phyloP scores from a whole-genome alignment of 2,113 vertebrate species.

The Entomyzon cyanotis region DNA sequence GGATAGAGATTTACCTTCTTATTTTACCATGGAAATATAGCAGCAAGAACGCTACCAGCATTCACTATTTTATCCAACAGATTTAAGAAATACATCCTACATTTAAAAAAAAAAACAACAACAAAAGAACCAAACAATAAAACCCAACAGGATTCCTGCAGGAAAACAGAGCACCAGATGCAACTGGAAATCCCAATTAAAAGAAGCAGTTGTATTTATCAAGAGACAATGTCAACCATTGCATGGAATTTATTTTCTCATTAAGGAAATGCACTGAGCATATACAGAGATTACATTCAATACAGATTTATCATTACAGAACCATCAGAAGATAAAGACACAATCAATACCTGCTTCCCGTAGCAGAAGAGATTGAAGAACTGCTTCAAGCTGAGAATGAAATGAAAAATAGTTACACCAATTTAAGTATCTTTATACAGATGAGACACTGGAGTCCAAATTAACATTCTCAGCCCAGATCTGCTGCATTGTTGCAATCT shows the following conservation, averaged over 20 bases:
- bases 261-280: not conserved
- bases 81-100: not conserved
- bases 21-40: not conserved
- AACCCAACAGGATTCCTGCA: not conserved
- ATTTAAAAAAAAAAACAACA: not conserved
- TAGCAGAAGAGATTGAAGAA: not conserved
- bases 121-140: not conserved
- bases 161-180: not conserved
- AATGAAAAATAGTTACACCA: not conserved
- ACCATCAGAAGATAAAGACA: not conserved
- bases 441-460: not conserved
- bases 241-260: constrained; percentile 40
- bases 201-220: not conserved
- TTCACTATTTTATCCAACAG: not conserved
- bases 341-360: not conserved
- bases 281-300: not conserved
- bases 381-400: not conserved
- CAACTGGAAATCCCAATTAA: not conserved
- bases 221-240: not conserved
- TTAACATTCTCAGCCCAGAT: not conserved
- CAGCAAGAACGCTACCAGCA: not conserved
- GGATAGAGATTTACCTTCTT: constrained; percentile 21
- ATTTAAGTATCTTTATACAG: not conserved
- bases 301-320: not conserved
- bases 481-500: not conserved